Percentiles rank a stretch among this genome's conserved stretches.
These are phyloP conservation scores for Dolichoris vasculosae DNA, from an alignment of 1,140 invertebrate species.

Conservation along the genomic window DNA sequence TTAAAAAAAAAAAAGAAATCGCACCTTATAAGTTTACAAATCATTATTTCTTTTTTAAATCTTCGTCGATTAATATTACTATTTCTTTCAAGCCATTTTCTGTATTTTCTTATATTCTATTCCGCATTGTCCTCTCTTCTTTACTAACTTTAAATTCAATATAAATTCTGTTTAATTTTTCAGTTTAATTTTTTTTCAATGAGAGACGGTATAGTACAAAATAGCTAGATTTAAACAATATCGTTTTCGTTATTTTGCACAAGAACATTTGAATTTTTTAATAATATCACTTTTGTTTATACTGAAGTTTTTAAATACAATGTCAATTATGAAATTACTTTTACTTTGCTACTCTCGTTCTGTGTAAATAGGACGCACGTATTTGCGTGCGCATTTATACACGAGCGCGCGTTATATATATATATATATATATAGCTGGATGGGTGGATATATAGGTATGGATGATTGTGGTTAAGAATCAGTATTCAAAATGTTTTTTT, in stretches of 20 bases:
- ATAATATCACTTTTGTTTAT: slow-evolving; percentile 48
- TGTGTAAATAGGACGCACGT: too few relatives aligned
- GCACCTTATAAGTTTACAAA: background rate
- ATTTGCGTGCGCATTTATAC: too few relatives aligned
- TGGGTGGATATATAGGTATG: background rate
- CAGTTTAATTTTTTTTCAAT: slow-evolving; percentile 47
- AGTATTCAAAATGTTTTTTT: slow-evolving; percentile 37
- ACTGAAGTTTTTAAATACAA: slow-evolving; percentile 47
- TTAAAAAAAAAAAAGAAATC: background rate
- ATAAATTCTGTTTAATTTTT: slow-evolving; percentile 49
- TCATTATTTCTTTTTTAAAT: background rate
- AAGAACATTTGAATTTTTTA: slow-evolving; percentile 46
- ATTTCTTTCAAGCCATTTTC: slow-evolving; percentile 24
- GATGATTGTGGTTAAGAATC: slow-evolving; percentile 29
- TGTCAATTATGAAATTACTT: slow-evolving; percentile 48
- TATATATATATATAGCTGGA: background rate
- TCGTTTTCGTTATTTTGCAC: slow-evolving; percentile 17
- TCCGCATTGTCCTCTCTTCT: slow-evolving; percentile 41
- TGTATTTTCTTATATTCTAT: background rate
- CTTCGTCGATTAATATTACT: slow-evolving; percentile 13
- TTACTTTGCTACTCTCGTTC: slow-evolving; percentile 6
- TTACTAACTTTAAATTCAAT: slow-evolving; percentile 44
- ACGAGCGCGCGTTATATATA: background rate
- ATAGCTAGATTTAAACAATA: slow-evolving; percentile 48
- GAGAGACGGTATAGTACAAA: slow-evolving; percentile 54